Base-by-base conservation (phyloP, 2,888 invertebrate genomes). In the Amorpha juglandis region DNA sequence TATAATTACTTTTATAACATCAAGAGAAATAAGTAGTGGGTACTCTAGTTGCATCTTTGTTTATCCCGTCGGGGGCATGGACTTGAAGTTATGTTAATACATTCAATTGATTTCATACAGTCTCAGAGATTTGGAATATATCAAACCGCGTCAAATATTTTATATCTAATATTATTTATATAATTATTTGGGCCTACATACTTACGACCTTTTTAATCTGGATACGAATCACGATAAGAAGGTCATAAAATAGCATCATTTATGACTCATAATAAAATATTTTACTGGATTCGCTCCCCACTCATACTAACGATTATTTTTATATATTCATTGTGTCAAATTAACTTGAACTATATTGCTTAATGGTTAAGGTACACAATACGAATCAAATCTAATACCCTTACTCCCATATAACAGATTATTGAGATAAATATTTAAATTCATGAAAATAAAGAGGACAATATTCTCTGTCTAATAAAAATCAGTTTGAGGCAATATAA, bases 231-330 rank as follows among this genome's bases (percentile, higher is more conserved):
- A 63, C 66, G 76, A 75, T 71, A 69, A 69, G 70, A 69, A 45
- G 48, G 55, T 71, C 66, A 68, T 77, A 75, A 80, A 78, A 77
- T 74, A 71, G 52, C 6, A 68, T 63, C 73, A 73, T 79, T 80
- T 76, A 80, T 73, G 58, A 64, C 71, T 65, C 64, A 73, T 74
- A 77, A 75, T 79, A 79, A 77, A 77, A 77, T 74, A 72, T 73
- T 71, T 55, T 53, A 53, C 53, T 53, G 8, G 33, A 48, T 53
- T 35, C 6, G 9, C n/a, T 55, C 16, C 35, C 35, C 8, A 9
- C 55, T 55, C 35, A 14, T 33, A 14, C 52, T 52, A 33, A 35
- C 35, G n/a, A 11, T 9, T 6, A 9, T 50, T 19, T 35, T 38
- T 55, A 55, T 55, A 27, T 9, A n/a, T 55, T 7, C n/a, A n/a